A percentile compares a stretch with the other conserved stretches of the same genome.
phyloP scores from a whole-genome alignment of 2,797 vertebrate species.

The Sebastes kiyomatsui region DNA sequence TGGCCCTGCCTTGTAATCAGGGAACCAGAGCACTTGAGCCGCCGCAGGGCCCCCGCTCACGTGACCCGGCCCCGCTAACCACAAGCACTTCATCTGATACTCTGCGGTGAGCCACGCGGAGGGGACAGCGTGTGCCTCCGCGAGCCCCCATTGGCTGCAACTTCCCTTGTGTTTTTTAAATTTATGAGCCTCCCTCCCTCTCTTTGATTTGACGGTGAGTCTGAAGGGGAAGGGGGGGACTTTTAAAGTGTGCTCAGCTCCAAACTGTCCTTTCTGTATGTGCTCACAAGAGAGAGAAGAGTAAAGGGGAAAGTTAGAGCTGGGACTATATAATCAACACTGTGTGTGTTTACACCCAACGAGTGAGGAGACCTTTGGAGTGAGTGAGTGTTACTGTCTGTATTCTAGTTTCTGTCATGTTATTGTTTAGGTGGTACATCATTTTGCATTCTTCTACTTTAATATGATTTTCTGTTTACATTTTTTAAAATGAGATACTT shows the following conservation, averaged over 20 bases:
- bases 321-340: slow-evolving; percentile 24
- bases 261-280: slow-evolving; percentile 40
- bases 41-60: slow-evolving; percentile 74
- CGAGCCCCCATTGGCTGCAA: slow-evolving; percentile 69
- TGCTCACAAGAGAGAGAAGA: slow-evolving; percentile 49
- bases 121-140: slow-evolving; percentile 69
- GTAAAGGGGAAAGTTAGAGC: slow-evolving; percentile 47
- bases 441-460: not conserved
- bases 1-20: slow-evolving; percentile 86
- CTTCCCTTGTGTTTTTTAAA: slow-evolving; percentile 39
- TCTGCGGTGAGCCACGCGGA: slow-evolving; percentile 75
- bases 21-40: slow-evolving; percentile 69
- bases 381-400: slow-evolving; percentile 60
- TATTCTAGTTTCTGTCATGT: not conserved
- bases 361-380: slow-evolving; percentile 23
- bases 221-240: slow-evolving; percentile 67
- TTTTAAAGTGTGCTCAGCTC: slow-evolving; percentile 67
- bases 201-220: slow-evolving; percentile 77
- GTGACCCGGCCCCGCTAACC: slow-evolving; percentile 80
- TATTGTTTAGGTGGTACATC: not conserved
- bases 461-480: not conserved
- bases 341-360: slow-evolving; percentile 16
- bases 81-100: slow-evolving; percentile 86
- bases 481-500: not conserved
- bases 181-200: slow-evolving; percentile 64